Base-by-base conservation (phyloP, 1,140 invertebrate species). In the Drosophila funebris region DNA sequence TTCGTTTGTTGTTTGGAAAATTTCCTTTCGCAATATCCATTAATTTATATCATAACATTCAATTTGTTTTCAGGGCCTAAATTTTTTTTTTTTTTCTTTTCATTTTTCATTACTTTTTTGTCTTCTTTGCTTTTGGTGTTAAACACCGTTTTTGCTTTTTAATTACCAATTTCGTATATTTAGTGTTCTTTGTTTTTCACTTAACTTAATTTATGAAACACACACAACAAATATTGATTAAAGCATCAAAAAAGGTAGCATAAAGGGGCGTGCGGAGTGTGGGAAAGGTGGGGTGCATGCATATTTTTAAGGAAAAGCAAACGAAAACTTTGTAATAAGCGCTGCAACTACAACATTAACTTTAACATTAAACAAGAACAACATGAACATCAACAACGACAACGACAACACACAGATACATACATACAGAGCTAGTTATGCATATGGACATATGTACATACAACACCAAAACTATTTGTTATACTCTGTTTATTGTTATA, bases 401-500 rank as follows among this genome's bases (percentile, higher is more conserved):
- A 75, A 73, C 68, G 67, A 89, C 73, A 75, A 79, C 85, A 89
- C 80, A 89, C 84, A 90, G 61, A 80, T 85, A 77, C 46, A n/a
- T n/a, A 72, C 20, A 24, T 5, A 41, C 44, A 52, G 56, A 58
- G 56, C 50, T 54, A 53, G 31, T 62, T 70, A 79, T 67, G 73
- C 53, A 63, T 64, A 79, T 72, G 24, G 62, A 70, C 57, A 57
- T 78, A 76, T 75, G 78, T 79, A 73, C 72, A 76, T 90, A 90
- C 89, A 90, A 90, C 89, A 90, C 89, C 89, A 90, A 90, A 87
- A 87, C 76, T 84, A 84, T 84, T 84, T 58, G 50, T 58, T 44
- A 44, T 44, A 68, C 50, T 70, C 52, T 74, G 61, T 43, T 56
- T 36, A n/a, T 29, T 36, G 18, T 29, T 33, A 36, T 61, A 69